A percentile compares a stretch with the other conserved stretches of the same genome.
Evolutionary conservation across 2,888 invertebrate genomes (phyloP).

Genomic region (Xestia sexstrigata): DNA sequence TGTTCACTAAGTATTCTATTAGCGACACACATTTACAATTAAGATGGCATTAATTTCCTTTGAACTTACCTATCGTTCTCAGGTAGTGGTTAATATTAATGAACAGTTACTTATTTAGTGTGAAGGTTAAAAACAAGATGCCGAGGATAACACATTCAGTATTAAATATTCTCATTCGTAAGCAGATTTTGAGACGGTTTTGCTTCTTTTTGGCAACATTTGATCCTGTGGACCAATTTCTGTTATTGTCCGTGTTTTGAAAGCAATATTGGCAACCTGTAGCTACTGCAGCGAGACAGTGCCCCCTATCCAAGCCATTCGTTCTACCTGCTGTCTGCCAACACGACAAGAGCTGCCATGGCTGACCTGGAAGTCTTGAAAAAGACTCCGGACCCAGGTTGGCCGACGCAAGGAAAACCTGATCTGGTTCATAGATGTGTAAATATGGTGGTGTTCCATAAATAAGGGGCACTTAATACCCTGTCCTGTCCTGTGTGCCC

Average conservation of each 20-base stretch:
- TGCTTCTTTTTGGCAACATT: not conserved
- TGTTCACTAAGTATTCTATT: slow-evolving; percentile 13
- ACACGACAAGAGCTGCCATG: not conserved
- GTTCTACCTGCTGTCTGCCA: not conserved
- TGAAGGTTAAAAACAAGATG: not conserved
- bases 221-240: not conserved
- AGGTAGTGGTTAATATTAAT: slow-evolving; percentile 4
- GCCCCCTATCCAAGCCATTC: not conserved
- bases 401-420: not conserved
- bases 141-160: not conserved
- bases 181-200: not conserved
- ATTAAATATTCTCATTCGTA: not conserved
- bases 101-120: slow-evolving; percentile 7
- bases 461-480: not conserved
- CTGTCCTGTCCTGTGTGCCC: not conserved
- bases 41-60: slow-evolving; percentile 22
- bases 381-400: not conserved
- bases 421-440: not conserved
- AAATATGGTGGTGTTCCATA: too few species aligned
- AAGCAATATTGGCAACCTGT: not conserved
- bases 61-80: slow-evolving; percentile 8
- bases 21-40: slow-evolving; percentile 25
- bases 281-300: not conserved
- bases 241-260: not conserved
- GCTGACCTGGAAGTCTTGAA: not conserved